Base-by-base conservation (phyloP, 2,888 invertebrate species). In the Ophion obscuratus region DNA sequence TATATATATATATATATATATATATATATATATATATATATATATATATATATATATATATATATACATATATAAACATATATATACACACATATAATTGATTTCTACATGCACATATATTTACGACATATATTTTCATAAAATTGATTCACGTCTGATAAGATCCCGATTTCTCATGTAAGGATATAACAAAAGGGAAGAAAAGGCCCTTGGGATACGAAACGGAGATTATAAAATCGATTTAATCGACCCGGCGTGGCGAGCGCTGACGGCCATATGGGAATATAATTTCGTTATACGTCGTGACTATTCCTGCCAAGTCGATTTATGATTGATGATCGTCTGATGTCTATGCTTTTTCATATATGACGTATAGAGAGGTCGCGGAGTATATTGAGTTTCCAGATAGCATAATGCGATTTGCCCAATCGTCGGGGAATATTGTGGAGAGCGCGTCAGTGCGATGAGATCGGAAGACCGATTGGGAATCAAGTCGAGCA, bases 241-340 rank as follows among this genome's bases (percentile, higher is more conserved):
- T 78, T 64, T 64, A 24, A 74, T 59, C 44, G 24, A 66, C 62
- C 74, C 71, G n/a, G 11, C n/a, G 31, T 20, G 57, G 17, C 11
- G 61, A 53, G 47, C 47, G 31, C 74, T 59, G 64, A 81, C 66
- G 74, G 62, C 70, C 24, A 44, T n/a, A 44, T 2, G 44, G 20
- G 68, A 70, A 83, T 83, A 47, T 61, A 68, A 62, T 53, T 75
- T 74, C 61, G 74, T 70, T 79, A 44, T 24, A 24, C 44, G 17
- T 70, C 74, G 40, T 47, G 36, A 53, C 47, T 83, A 79, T 83
- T 80, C 62, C 57, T 79, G 61, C 53, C 53, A 70, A 70, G 68
- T 64, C 62, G 83, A 70, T 84, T 80, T 75, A 80, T 84, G 83
- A 84, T 84, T 84, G 79, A 84, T 64, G 78, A 79, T 74, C 67